These are phyloP conservation scores for Himalopsyche anomala DNA, from an alignment of 2,888 invertebrate species.

Conservation along the genomic window DNA sequence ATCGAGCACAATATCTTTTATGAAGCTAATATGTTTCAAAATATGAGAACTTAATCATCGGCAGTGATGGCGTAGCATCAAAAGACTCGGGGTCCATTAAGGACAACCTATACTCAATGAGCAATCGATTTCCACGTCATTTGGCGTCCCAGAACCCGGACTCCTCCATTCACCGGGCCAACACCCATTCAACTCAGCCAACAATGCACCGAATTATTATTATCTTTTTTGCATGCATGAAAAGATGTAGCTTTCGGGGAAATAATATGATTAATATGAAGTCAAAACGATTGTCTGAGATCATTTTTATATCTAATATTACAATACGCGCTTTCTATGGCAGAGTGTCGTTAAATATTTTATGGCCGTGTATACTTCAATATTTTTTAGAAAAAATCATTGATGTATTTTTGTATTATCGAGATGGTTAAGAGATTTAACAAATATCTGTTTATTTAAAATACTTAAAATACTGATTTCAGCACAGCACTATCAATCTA, in stretches of 20 bases:
- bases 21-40: conserved; percentile 58
- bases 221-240: conserved; percentile 42
- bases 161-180: conserved; percentile 48
- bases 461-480: no score
- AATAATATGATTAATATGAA: conserved; percentile 40
- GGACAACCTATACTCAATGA: conserved; percentile 55
- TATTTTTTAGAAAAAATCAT: no score
- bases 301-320: not conserved
- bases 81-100: conserved; percentile 55
- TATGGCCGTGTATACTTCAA: not conserved
- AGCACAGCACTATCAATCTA: no score
- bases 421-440: no score
- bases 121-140: conserved; percentile 56
- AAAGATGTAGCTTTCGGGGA: conserved; percentile 42
- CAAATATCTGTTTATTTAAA: no score
- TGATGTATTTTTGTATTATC: no score
- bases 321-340: not conserved
- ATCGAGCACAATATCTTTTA: conserved; percentile 33
- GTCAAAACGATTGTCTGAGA: conserved; percentile 25
- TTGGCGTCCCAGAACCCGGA: conserved; percentile 53
- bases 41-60: conserved; percentile 60
- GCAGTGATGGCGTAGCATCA: conserved; percentile 35
- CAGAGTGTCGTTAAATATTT: conserved; percentile 5
- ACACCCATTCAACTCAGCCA: conserved; percentile 39
- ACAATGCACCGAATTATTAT: conserved; percentile 50